Evolutionary conservation across 2,888 invertebrate species (phyloP), one percentile per base, ranked within the genome.

Genomic region (Acrobasis repandana): DNA sequence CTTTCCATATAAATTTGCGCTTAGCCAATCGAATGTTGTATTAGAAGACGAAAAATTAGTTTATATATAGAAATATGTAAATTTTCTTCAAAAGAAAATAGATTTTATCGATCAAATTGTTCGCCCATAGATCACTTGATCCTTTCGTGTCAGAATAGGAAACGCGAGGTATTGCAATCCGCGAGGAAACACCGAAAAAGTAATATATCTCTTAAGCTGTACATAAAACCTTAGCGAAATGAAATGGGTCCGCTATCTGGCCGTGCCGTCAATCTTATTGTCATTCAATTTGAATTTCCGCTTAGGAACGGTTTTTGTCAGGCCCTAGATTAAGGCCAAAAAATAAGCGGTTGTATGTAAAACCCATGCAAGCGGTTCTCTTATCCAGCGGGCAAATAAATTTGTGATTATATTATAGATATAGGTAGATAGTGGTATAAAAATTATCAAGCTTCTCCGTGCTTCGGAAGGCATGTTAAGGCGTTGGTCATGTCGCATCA

Each of bases 261-360:
- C 78, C 76, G 80, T 75, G 78, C 85, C 89, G 89, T 88, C 90
- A 87, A 89, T 90, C 89, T 88, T 88, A 88, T 88, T 89, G 89
- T 90, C 89, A 85, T 89, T 88, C 88, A 86, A 89, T 88, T 90
- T 89, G 87, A 88, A 89, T 89, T 88, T 87, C 83, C 85, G 79
- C 85, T 79, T 80, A 78, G 82, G 74, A 76, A 75, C 79, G 77
- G 80, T 83, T 87, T 86, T 86, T 87, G 82, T 74, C 67, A 74
- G 67, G 76, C 76, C 75, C 70, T 66, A 67, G 59, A 49, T 66
- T 67, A 52, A 63, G 73, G 82, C 79, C 67, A 71, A 10, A 60
- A 65, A 67, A 71, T 11, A 14, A 65, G 82, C 74, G 79, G 61
- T 28, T 63, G 57, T 34, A 51, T 48, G 28, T 28, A 5, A 28